Conservation (phyloP, 2,888 invertebrate species). For the Phengaris alcon region DNA sequence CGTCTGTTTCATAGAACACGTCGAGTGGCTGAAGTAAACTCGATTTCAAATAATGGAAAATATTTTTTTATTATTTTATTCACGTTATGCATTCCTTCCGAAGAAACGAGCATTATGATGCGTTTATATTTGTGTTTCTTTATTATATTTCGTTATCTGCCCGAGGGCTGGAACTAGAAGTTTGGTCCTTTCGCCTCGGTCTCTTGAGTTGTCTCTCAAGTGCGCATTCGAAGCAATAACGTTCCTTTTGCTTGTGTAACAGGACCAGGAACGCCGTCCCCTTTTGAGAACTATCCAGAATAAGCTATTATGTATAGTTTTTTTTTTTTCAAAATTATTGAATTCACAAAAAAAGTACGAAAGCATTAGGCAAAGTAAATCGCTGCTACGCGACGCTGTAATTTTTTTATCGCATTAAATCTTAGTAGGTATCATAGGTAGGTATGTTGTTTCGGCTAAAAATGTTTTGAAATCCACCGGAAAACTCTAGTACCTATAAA, state of each 20-base stretch:
- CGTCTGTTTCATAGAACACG: conserved; percentile 1
- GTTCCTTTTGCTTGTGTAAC: not conserved
- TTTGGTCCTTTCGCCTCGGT: not conserved
- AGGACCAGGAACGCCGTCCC: not conserved
- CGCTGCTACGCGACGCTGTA: too few relatives aligned
- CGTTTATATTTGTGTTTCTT: not conserved
- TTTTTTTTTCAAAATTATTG: not conserved
- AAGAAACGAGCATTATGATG: not conserved
- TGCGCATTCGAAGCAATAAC: conserved; percentile 24
- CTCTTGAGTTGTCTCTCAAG: too few relatives aligned
- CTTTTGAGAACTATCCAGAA: not conserved
- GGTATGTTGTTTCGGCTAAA: not conserved
- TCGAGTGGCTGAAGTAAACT: conserved; percentile 1
- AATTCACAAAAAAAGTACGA: not conserved
- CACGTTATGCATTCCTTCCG: not conserved
- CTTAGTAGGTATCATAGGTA: not conserved
- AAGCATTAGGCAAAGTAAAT: too few relatives aligned
- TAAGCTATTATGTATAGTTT: not conserved
- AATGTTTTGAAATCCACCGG: not conserved
- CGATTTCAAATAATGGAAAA: not conserved
- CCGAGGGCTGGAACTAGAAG: conserved; percentile 7
- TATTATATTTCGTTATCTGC: conserved; percentile 2
- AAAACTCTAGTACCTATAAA: not conserved
- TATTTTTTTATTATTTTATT: not conserved
- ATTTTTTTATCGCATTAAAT: not conserved